phyloP scores from a whole-genome alignment of 2,113 vertebrate genomes.

The Tonatia bakeri region DNA sequence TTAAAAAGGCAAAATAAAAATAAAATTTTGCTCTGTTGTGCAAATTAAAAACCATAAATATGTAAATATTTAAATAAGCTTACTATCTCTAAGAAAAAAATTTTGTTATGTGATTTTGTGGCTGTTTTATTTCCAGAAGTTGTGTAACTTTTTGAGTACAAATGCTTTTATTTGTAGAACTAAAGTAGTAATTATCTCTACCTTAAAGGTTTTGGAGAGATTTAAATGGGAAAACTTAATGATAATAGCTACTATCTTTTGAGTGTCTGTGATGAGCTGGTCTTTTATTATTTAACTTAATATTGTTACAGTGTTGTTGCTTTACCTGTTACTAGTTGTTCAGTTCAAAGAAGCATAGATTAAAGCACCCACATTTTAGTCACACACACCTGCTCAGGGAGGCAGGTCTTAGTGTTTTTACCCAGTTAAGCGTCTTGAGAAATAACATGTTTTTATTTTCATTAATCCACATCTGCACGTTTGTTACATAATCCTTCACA shows the following conservation, averaged over 20 bases:
- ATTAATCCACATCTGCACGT: not conserved
- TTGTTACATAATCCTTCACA: not conserved
- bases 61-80: not conserved
- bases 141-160: not conserved
- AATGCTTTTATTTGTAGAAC: not conserved
- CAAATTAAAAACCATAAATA: not conserved
- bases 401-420: not conserved
- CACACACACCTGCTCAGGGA: not conserved
- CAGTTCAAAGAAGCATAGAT: not conserved
- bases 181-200: not conserved
- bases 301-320: slow-evolving; percentile 4
- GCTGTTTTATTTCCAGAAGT: slow-evolving; percentile 21
- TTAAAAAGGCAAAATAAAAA: too few relatives aligned
- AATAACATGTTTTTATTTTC: slow-evolving; percentile 25
- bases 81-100: not conserved
- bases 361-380: not conserved
- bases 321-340: not conserved
- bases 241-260: not conserved
- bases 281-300: not conserved
- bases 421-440: not conserved
- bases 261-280: not conserved
- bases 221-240: slow-evolving; percentile 1
- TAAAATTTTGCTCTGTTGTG: not conserved
- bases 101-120: not conserved
- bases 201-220: not conserved